A percentile compares a stretch with the other conserved stretches of the same genome.
Conservation (phyloP, 1,140 invertebrate genomes). For the Agrypnia vestita region DNA sequence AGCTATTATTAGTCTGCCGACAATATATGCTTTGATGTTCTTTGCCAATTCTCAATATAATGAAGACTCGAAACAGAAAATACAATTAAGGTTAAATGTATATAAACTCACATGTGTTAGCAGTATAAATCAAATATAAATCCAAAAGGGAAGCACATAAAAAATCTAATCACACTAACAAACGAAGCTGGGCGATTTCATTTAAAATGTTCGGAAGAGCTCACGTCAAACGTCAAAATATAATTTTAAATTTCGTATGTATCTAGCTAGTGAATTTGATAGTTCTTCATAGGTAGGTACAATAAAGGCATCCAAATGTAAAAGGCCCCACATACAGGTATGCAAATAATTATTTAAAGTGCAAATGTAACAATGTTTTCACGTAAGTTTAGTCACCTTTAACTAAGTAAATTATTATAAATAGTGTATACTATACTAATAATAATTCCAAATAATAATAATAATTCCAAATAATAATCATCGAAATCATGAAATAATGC, state of each 20-base stretch:
- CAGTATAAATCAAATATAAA: conserved; percentile 15
- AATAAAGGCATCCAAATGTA: not conserved
- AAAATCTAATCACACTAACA: conserved; percentile 2
- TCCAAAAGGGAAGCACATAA: conserved; percentile 5
- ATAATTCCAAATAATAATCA: too few species aligned
- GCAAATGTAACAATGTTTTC: too few species aligned
- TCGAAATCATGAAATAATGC: too few species aligned
- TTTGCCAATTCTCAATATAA: conserved; percentile 50
- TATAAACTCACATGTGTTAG: conserved; percentile 8
- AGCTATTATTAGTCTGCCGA: conserved; percentile 46
- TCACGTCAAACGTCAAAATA: conserved; percentile 25
- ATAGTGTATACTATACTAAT: too few species aligned
- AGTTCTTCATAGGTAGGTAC: not conserved
- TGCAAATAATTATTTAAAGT: too few species aligned
- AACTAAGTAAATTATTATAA: too few species aligned
- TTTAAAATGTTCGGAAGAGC: conserved; percentile 33
- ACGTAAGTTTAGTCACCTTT: too few species aligned
- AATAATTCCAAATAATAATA: too few species aligned
- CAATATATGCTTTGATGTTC: conserved; percentile 24
- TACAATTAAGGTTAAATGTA: not conserved
- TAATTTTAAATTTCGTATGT: not conserved
- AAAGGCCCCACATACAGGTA: not conserved
- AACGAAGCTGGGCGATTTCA: conserved; percentile 8
- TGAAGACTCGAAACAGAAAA: conserved; percentile 18
- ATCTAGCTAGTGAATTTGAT: not conserved